These are phyloP conservation scores for Philopotamus ludificatus DNA, from an alignment of 1,140 invertebrate species.

Conservation along the genomic window DNA sequence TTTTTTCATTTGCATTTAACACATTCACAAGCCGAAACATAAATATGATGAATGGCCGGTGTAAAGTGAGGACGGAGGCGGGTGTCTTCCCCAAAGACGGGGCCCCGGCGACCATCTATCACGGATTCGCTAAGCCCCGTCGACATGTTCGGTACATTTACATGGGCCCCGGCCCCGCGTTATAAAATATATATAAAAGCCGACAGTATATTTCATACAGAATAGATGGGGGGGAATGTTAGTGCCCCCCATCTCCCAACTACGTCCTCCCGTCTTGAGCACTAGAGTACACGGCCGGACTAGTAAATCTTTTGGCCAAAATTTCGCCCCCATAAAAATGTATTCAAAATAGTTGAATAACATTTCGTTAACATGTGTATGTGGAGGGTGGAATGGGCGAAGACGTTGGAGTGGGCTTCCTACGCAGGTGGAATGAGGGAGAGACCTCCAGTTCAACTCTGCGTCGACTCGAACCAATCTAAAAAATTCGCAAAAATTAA, in stretches of 20 bases:
- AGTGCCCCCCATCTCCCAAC: no score
- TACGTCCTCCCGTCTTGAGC: no score
- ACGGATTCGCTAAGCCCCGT: constrained; percentile 19
- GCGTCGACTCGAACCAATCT: no score
- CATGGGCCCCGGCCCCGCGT: constrained; percentile 4
- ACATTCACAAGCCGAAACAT: constrained; percentile 1
- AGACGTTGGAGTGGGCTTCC: no score
- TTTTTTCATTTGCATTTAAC: constrained; percentile 26
- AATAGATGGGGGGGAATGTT: constrained; percentile 4
- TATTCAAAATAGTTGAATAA: background rate
- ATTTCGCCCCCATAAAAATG: background rate
- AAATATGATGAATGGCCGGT: constrained; percentile 21
- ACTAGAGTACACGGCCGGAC: constrained; percentile 13
- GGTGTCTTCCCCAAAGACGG: constrained; percentile 11
- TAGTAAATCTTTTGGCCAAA: constrained; percentile 10
- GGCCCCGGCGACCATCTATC: constrained; percentile 13
- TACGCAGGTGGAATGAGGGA: no score
- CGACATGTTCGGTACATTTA: constrained; percentile 22
- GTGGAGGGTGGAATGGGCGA: no score
- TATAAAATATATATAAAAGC: constrained; percentile 24
- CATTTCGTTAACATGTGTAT: background rate
- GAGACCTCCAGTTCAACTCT: no score
- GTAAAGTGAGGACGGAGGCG: background rate
- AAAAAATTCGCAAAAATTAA: no score
- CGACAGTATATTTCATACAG: constrained; percentile 23